phyloP scores from a whole-genome alignment of 2,113 vertebrate species.

The Lophochroa leadbeateri region DNA sequence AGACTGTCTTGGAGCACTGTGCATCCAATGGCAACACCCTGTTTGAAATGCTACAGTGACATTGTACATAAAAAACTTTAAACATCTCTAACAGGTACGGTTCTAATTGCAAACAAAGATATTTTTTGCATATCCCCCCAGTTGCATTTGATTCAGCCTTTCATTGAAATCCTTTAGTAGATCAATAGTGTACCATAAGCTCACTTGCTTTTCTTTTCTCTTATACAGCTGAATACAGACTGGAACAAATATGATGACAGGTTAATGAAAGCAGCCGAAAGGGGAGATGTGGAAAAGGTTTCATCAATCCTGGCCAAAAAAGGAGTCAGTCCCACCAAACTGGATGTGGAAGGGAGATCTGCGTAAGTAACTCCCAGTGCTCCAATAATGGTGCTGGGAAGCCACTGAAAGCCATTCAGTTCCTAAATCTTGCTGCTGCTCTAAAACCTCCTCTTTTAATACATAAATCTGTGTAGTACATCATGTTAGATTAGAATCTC shows the following conservation, averaged over 20 bases:
- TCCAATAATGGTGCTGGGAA: fast-evolving
- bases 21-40: fast-evolving
- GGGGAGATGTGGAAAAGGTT: constrained; percentile 93
- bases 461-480: fast-evolving
- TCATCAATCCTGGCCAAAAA: constrained; percentile 91
- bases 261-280: constrained; percentile 96
- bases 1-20: not conserved
- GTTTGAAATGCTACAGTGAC: fast-evolving
- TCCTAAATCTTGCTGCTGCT: not conserved
- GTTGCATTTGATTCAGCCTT: not conserved
- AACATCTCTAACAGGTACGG: fast-evolving
- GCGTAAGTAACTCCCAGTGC: constrained; percentile 83
- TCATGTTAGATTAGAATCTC: fast-evolving
- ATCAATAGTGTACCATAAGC: fast-evolving
- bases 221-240: constrained; percentile 83
- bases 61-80: not conserved
- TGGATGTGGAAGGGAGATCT: constrained; percentile 94
- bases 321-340: constrained; percentile 89
- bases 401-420: fast-evolving
- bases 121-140: not conserved
- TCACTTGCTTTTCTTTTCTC: not conserved
- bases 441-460: no score
- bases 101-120: fast-evolving
- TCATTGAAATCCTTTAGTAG: not conserved
- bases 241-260: constrained; percentile 98